Percentiles rank a stretch among this genome's conserved stretches.
Evolutionary conservation across 2,113 vertebrate species (phyloP).

Genomic region (Plotosus lineatus): DNA sequence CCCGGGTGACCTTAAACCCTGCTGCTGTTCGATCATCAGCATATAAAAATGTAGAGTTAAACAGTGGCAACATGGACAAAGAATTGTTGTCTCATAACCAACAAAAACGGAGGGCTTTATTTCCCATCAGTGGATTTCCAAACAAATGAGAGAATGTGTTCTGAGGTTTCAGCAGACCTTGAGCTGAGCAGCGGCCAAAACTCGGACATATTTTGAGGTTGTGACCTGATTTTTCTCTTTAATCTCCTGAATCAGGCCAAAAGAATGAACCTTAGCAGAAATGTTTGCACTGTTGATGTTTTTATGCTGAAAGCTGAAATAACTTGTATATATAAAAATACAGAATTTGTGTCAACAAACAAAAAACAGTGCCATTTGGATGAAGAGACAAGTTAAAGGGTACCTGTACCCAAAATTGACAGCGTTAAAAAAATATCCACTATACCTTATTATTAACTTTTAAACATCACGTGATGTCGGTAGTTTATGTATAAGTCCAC

Average conservation of each 20-base stretch:
- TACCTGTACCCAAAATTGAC: too few species aligned
- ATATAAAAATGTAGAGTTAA: neutral
- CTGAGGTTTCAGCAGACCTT: neutral
- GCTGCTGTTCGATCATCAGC: neutral
- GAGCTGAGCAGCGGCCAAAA: neutral
- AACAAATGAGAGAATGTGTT: slow-evolving; percentile 13
- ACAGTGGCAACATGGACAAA: neutral
- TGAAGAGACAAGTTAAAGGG: too few species aligned
- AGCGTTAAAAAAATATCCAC: too few species aligned
- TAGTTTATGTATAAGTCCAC: too few species aligned
- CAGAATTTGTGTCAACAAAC: neutral
- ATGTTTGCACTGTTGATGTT: neutral
- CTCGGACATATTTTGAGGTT: neutral
- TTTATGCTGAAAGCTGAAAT: too few species aligned
- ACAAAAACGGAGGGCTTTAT: slow-evolving; percentile 21
- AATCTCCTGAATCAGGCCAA: neutral
- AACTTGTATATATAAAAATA: too few species aligned
- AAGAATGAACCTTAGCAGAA: neutral
- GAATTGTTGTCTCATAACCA: neutral
- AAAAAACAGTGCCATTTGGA: neutral
- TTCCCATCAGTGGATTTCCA: slow-evolving; percentile 25
- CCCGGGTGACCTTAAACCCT: neutral
- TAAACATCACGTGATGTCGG: too few species aligned
- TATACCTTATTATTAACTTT: too few species aligned
- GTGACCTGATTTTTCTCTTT: neutral